Conservation (phyloP, 2,888 invertebrate genomes). For the Baccha elongata region DNA sequence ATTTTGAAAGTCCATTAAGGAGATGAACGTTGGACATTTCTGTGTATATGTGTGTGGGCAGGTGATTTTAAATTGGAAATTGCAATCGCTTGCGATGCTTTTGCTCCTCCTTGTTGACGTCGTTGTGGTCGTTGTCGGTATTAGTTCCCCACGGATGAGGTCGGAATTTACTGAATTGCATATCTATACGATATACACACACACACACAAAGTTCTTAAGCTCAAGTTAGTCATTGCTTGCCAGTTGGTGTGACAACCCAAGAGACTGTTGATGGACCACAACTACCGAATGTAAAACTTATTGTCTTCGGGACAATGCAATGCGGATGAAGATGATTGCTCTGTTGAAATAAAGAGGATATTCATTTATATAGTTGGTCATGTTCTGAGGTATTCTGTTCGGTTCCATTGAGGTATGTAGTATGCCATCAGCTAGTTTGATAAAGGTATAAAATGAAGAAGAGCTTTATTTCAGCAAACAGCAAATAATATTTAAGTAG, state of each 20-base stretch:
- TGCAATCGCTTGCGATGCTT: conserved; percentile 55
- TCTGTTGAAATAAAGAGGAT: conserved; percentile 64
- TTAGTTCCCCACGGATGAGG: background rate
- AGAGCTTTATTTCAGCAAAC: too few relatives aligned
- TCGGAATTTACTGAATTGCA: conserved; percentile 33
- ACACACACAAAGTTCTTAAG: conserved; percentile 4
- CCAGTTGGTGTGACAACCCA: conserved; percentile 46
- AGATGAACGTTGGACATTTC: conserved; percentile 38
- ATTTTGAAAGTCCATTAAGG: conserved; percentile 69
- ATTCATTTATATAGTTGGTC: conserved; percentile 45
- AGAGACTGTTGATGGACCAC: conserved; percentile 57
- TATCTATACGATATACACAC: background rate
- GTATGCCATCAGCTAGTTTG: background rate
- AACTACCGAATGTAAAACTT: conserved; percentile 55
- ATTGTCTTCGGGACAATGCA: conserved; percentile 60
- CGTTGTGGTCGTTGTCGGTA: background rate
- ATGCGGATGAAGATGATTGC: conserved; percentile 61
- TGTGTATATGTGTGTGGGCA: conserved; percentile 30
- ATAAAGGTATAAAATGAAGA: too few relatives aligned
- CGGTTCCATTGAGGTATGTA: background rate
- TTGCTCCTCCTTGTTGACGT: conserved; percentile 14
- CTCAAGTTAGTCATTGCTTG: background rate
- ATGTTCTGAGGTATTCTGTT: conserved; percentile 26
- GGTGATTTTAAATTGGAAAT: conserved; percentile 72
- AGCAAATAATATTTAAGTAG: too few relatives aligned